Percentiles rank a stretch among this genome's conserved stretches.
phyloP scores from a whole-genome alignment of 2,797 vertebrate species.

The Anas georgica region DNA sequence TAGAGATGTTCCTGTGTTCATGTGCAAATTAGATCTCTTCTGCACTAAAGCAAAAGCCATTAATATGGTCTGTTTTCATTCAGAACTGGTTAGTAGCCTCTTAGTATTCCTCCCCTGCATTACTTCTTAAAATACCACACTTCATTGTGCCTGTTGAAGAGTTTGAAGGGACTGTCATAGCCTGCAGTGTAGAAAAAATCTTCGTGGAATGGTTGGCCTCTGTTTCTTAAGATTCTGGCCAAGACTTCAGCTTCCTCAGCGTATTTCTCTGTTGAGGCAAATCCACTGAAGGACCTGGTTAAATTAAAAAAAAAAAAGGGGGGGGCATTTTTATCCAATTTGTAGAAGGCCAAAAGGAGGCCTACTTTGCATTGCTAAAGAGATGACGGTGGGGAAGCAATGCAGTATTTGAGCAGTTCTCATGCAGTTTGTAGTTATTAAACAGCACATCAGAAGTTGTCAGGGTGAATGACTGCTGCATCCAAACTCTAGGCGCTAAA shows the following conservation, averaged over 20 bases:
- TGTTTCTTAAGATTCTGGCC: conserved; percentile 43
- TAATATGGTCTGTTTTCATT: not conserved
- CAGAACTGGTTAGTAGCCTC: conserved; percentile 24
- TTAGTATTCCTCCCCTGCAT: not conserved
- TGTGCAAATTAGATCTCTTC: not conserved
- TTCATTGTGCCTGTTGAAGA: conserved; percentile 72
- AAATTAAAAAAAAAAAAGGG: not conserved
- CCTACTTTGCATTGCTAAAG: not conserved
- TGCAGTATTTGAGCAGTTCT: not conserved
- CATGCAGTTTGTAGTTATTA: not conserved
- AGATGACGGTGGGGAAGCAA: not conserved
- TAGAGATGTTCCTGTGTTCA: not conserved
- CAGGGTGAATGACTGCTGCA: rapidly evolving
- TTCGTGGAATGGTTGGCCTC: conserved; percentile 47
- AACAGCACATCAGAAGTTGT: not conserved
- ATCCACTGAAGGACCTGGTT: conserved; percentile 65
- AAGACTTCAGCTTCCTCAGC: conserved; percentile 51
- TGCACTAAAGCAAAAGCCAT: conserved; percentile 10
- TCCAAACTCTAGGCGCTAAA: not conserved
- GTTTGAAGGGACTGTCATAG: conserved; percentile 70
- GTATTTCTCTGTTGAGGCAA: conserved; percentile 57
- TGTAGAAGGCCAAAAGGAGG: not conserved
- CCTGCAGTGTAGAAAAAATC: conserved; percentile 63
- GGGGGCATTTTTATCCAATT: no score
- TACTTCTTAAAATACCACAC: conserved; percentile 72